These are phyloP conservation scores for Ceratitis capitata DNA, from an alignment of 1,140 invertebrate species.

Conservation along the genomic window DNA sequence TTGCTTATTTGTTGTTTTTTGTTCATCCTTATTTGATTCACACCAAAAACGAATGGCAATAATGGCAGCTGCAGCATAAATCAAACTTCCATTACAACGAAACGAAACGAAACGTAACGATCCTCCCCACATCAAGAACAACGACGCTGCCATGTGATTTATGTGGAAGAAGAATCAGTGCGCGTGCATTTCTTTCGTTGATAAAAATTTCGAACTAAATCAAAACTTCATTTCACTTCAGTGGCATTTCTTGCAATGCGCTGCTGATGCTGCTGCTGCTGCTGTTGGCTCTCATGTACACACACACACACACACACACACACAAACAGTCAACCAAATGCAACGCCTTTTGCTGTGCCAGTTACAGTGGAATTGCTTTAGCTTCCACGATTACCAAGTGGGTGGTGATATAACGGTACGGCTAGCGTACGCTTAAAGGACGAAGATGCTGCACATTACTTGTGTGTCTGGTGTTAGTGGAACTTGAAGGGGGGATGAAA, in stretches of 20 bases:
- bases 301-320: neutral
- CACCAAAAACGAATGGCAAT: conserved; percentile 6
- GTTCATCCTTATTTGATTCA: neutral
- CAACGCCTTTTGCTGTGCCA: neutral
- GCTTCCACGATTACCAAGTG: neutral
- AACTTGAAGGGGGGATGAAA: neutral
- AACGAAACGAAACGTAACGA: conserved; percentile 51
- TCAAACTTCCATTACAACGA: conserved; percentile 64
- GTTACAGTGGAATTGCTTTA: neutral
- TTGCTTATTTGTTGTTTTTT: neutral
- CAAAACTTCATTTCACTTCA: conserved; percentile 66
- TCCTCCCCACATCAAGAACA: conserved; percentile 64
- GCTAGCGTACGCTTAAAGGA: conserved; percentile 25
- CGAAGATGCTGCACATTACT: conserved; percentile 18
- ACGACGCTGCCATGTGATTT: conserved; percentile 64
- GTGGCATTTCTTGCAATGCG: conserved; percentile 61
- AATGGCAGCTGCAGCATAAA: conserved; percentile 55
- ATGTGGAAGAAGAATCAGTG: conserved; percentile 48
- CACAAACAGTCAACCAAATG: neutral
- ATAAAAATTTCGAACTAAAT: conserved; percentile 65
- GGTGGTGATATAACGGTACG: conserved; percentile 12
- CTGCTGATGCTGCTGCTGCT: neutral
- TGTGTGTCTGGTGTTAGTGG: too few species aligned
- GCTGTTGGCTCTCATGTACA: neutral
- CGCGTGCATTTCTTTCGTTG: conserved; percentile 55